Conservation (phyloP, 2,113 vertebrate species). For the Pollachius pollachius region DNA sequence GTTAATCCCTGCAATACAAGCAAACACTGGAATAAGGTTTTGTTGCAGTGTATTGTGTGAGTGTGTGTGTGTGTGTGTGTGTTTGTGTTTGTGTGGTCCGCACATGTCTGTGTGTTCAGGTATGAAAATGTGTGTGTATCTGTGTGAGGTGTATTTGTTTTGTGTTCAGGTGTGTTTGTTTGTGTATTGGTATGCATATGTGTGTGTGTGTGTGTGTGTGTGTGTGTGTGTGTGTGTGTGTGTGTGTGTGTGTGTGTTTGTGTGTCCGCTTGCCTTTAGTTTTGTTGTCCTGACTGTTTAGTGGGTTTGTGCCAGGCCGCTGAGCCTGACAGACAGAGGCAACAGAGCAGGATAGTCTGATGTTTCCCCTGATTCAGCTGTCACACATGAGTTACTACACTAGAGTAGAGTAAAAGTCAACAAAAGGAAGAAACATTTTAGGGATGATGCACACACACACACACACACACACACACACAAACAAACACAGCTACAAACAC, state of each 20-base stretch:
- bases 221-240: constrained; percentile 1
- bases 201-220: background rate
- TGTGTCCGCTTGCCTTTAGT: background rate
- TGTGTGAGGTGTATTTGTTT: background rate
- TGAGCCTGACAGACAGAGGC: constrained; percentile 15
- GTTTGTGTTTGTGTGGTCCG: no score
- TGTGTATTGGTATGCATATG: background rate
- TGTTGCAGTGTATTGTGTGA: no score
- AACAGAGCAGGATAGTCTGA: constrained; percentile 19
- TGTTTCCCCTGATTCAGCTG: constrained; percentile 30
- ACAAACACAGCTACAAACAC: background rate
- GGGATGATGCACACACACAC: background rate
- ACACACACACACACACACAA: background rate
- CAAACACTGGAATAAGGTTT: no score
- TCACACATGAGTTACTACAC: constrained; percentile 18
- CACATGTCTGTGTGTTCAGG: no score
- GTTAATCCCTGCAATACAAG: no score
- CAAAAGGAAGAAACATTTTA: background rate
- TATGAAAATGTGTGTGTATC: background rate
- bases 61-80: no score
- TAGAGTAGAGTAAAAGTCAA: constrained; percentile 14
- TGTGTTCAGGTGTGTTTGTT: no score
- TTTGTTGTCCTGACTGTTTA: constrained; percentile 13
- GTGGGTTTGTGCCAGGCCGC: constrained; percentile 2
- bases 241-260: background rate